Percentiles rank a stretch among this genome's conserved stretches.
Evolutionary conservation across 2,113 vertebrate genomes (phyloP).

Genomic region (Pteruthius melanotis): DNA sequence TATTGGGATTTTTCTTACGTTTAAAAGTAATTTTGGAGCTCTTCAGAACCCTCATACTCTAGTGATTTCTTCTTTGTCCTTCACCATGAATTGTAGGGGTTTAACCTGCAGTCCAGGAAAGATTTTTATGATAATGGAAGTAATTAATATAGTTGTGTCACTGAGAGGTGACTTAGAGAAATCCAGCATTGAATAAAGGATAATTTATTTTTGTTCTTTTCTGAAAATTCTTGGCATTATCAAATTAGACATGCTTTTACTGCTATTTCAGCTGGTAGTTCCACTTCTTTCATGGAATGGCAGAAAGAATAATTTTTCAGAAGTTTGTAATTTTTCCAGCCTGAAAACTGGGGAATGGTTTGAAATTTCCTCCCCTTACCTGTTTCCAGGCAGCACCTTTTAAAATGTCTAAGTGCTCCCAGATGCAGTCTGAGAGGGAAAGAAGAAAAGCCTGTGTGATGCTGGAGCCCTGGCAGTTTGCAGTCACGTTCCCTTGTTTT

Average conservation of each 20-base stretch:
- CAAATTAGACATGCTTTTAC: neutral
- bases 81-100: neutral
- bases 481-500: neutral
- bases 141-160: neutral
- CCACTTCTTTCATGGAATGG: neutral
- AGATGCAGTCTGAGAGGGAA: neutral
- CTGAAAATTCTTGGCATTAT: neutral
- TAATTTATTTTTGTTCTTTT: neutral
- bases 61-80: neutral
- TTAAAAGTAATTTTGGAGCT: neutral
- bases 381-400: neutral
- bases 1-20: neutral
- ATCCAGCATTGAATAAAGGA: neutral
- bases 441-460: neutral
- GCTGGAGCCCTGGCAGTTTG: neutral
- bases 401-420: neutral
- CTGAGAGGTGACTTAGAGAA: neutral
- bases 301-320: neutral
- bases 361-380: neutral
- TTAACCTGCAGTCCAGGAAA: neutral
- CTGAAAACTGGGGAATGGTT: neutral
- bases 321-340: neutral
- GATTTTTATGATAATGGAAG: neutral
- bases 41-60: neutral
- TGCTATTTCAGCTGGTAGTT: neutral